Evolutionary conservation across 2,888 invertebrate species (phyloP), one percentile per base, ranked within the genome.

Genomic region (Agapetus fuscipes): DNA sequence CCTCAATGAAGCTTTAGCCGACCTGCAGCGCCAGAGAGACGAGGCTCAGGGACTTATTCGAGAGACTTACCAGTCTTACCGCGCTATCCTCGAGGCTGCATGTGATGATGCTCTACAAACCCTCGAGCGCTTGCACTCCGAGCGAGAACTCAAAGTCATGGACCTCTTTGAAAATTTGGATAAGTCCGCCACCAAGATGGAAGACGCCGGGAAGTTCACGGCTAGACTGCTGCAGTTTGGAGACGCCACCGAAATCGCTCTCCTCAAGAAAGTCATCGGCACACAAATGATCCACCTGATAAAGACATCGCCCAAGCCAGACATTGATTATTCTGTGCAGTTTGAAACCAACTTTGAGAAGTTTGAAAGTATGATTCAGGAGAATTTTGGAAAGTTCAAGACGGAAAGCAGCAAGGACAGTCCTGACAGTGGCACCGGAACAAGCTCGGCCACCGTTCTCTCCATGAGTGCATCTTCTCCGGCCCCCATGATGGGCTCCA

Each of bases 91-190:
- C 46, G 90, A 91, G 53, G 77, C 81, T 52, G 80, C 83, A 49
- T 77, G 83, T 49, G 88, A 91, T 53, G 78, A 78, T 34, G 74
- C 84, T 12, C 62, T 88, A 14, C 74, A 77, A 49, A 80, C 84
- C 54, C 70, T 89, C 30, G 80, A 82, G 52, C 74, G 74, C 48
- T 60, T 87, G 46, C 91, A 94, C 59, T 83, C 83, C 43, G 81
- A 84, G 54, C 78, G 89, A 44, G 91, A 91, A 61, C 70, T 93
- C 26, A 82, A 84, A 59, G 82, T 93, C 24, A 93, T 93, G 90
- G 90, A 91, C 56, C 71, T 84, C 45, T 80, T 83, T 55, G 83
- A 86, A 55, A 78, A 78, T 43, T 78, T 91, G 38, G 89, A 86
- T 52, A 88, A 87, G 56, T 83, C 83, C 3, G 80, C 85, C 46